These are phyloP conservation scores for Elaeidobius kamerunicus DNA, from an alignment of 2,888 invertebrate species.

Conservation along the genomic window DNA sequence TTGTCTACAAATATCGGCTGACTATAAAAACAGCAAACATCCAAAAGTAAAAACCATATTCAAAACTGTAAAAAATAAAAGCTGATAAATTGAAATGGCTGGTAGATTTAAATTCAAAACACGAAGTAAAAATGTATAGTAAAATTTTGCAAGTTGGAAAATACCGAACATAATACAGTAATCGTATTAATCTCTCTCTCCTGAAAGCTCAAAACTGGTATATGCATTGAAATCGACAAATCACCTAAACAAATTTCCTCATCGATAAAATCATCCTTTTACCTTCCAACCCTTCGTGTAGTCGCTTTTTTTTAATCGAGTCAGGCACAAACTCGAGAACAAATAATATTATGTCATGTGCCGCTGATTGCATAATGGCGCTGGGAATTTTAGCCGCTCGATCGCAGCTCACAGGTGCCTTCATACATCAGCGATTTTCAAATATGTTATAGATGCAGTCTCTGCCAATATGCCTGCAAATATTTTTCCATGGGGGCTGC, in stretches of 20 bases:
- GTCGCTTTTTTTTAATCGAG: not conserved
- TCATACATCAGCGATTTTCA: not conserved
- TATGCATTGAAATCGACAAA: too few species aligned
- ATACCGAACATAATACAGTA: too few species aligned
- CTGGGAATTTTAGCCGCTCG: not conserved
- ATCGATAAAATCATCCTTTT: not conserved
- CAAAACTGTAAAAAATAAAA: too few species aligned
- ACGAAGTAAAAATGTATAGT: too few species aligned
- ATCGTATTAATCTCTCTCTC: too few species aligned
- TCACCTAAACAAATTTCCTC: not conserved
- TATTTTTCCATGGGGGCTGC: not conserved
- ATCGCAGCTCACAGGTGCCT: not conserved
- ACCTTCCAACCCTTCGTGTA: not conserved
- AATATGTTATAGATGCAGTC: not conserved
- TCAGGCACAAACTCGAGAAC: not conserved
- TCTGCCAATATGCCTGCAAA: not conserved
- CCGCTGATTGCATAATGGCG: not conserved
- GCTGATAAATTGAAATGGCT: too few species aligned
- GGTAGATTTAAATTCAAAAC: too few species aligned
- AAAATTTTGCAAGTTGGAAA: too few species aligned
- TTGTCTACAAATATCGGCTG: too few species aligned
- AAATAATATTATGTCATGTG: not conserved
- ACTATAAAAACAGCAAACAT: too few species aligned
- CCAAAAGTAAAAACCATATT: too few species aligned
- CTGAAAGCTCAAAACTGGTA: too few species aligned